Base-by-base conservation (phyloP, 2,797 vertebrate species). In the Galaxias olidus region DNA sequence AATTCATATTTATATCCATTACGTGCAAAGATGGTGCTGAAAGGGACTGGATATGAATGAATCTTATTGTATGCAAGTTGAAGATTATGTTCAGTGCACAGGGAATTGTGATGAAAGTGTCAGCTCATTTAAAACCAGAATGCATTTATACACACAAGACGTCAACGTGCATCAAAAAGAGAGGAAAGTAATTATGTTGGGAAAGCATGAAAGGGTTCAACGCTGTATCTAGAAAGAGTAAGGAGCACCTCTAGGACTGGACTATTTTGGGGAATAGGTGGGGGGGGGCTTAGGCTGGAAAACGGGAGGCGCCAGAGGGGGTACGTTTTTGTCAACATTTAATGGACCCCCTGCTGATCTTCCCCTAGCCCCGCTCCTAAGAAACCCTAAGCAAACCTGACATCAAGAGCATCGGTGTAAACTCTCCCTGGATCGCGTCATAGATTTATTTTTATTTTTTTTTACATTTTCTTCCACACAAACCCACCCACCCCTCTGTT, bases 261-360 rank as follows among this genome's bases (percentile, higher is more conserved):
- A 55, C 19, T 68, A 66, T 76, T 69, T 43, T 47, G 46, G 66
- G 44, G 56, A 30, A 40, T 10, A 18, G 44, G 42, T 14, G 62
- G 47, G 4, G 14, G 52, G 59, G 62, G 53, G 19, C 41, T 68
- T 62, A 66, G 50, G 41, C 61, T 40, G 18, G n/a, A 61, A 56
- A 65, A 72, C 50, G 59, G 6, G 30, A 30, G 30, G 6, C 30
- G 53, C 51, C 17, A 1, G 9, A 11, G 71, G 47, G 66, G 69
- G 54, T 78, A 62, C 79, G 77, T 82, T 82, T 81, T 68, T 77
- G 60, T 80, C 76, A 82, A 78, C 68, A 83, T 82, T 81, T 86
- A 88, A 87, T 88, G 87, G 77, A 80, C 71, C 75, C 70, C 85
- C 82, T 62, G 73, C 83, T 61, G 65, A 18, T 65, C 47, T 48